Evolutionary conservation across 2,797 vertebrate species (phyloP), one percentile per base, ranked within the genome.

Genomic region (Eospalax fontanierii): DNA sequence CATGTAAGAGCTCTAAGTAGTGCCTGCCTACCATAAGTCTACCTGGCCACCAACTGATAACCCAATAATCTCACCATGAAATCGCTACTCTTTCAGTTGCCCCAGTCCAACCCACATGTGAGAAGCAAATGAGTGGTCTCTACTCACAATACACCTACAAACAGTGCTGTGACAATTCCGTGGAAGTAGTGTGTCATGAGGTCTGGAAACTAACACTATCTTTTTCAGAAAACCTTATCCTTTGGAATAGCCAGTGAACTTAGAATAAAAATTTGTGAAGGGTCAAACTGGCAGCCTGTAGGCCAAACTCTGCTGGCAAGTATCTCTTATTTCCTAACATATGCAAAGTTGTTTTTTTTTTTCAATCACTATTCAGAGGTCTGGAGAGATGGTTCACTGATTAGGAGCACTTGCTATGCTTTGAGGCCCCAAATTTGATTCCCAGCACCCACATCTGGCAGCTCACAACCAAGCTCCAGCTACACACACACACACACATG

Each of bases 201-300:
- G 10, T 86, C 61, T 81, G 90, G 11, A 30, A 90, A 86, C 65
- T 88, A 21, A 91, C 85, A 95, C 14, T 87, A 35, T 43, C 76
- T 90, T 50, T 50, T 22, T 18, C 18, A 59, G n/a, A 84, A 63
- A 93, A 46, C 94, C 94, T 26, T 71, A 83, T 79, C 87, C 79
- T 83, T 92, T 86, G 70, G 71, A 90, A 88, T 6, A 88, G n/a
- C 33, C 43, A 61, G 9, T 59, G 28, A 54, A n/a, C 35, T 93
- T 86, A 40, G 74, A 75, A 35, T 50, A 79, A 63, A 91, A 66
- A 93, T 57, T n/a, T 85, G 26, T 90, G 19, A 85, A 70, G 38
- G 70, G 46, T 76, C n/a, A 87, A 74, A 92, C 83, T 43, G 43
- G 71, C 50, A 71, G 14, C 82, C 68, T 66, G 4, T 3, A 90